Evolutionary conservation across 1,140 invertebrate species (phyloP), one percentile per base, ranked within the genome.

Genomic region (Lucilia cuprina): DNA sequence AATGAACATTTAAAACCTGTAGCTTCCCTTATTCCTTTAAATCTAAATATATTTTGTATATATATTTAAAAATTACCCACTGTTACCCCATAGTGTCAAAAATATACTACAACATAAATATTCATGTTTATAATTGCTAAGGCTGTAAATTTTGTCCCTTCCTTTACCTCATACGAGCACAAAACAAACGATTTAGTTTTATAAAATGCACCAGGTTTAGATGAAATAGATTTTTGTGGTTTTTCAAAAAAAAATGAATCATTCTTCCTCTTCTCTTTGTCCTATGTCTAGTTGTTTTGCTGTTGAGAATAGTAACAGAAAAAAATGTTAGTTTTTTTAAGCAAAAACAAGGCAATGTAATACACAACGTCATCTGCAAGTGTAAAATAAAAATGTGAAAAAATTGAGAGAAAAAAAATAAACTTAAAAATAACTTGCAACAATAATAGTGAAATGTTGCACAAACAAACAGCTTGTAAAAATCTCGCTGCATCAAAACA

Each of bases 201-300:
- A 70, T 25, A 70, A 70, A 70, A 25, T 70, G 65, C 65, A 70
- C n/a, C 65, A 70, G 65, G 65, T 70, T 70, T 70, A 70, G 19
- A 4, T 25, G 19, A 70, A 70, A 70, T 70, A 70, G 65, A 70
- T 70, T 70, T 70, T 25, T 70, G 65, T 70, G 65, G 65, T 70
- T 70, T 70, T 25, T 25, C 65, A 70, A 70, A 60, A 17, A 17
- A 41, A 3, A 2, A 30, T 30, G 25, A 41, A 41, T 3, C 35
- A 60, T 41, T 41, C 7, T 41, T 14, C 13, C 25, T 25, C 65
- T 25, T 14, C 12, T 14, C 17, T 5, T 41, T 41, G 5, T 41
- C 41, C 1, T 55, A 17, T 5, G 50, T 55, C 50, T 12, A 12
- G 50, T 55, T 55, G 50, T 55, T 55, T 17, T 55, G 41, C 41